Percentiles rank a stretch among this genome's conserved stretches.
phyloP scores from a whole-genome alignment of 1,140 invertebrate genomes.

The Drosophila pruinosa region DNA sequence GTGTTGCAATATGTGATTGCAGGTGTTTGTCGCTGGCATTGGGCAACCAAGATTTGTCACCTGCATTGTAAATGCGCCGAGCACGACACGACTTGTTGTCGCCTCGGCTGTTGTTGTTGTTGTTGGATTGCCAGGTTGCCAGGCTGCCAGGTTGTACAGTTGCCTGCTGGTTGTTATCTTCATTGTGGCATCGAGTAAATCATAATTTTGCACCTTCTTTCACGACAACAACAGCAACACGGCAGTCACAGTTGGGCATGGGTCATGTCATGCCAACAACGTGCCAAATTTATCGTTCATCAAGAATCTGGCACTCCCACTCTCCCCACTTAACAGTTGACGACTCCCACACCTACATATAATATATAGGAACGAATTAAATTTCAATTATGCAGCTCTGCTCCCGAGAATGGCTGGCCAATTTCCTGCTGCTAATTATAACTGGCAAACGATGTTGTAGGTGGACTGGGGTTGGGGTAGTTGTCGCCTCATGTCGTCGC shows the following conservation, averaged over 20 bases:
- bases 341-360: not conserved
- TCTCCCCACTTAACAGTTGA: not conserved
- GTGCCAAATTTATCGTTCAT: constrained; percentile 45
- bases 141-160: not conserved
- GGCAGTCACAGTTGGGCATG: constrained; percentile 1
- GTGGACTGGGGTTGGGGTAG: not conserved
- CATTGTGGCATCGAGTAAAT: constrained; percentile 61
- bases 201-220: constrained; percentile 60
- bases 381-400: constrained; percentile 33
- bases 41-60: constrained; percentile 60
- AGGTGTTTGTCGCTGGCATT: constrained; percentile 47
- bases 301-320: too few species aligned
- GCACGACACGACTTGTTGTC: constrained; percentile 6
- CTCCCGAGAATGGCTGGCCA: constrained; percentile 23
- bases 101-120: not conserved
- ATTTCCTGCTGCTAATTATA: constrained; percentile 44
- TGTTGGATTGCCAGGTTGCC: constrained; percentile 9
- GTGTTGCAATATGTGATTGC: constrained; percentile 42
- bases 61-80: constrained; percentile 31
- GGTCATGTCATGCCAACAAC: constrained; percentile 41
- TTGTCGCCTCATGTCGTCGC: constrained; percentile 33
- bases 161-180: constrained; percentile 54
- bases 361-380: constrained; percentile 16
- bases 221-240: constrained; percentile 27
- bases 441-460: not conserved